A percentile compares a stretch with the other conserved stretches of the same genome.
These are phyloP conservation scores for Dicrostonyx torquatus DNA, from an alignment of 2,797 vertebrate genomes.

Conservation along the genomic window DNA sequence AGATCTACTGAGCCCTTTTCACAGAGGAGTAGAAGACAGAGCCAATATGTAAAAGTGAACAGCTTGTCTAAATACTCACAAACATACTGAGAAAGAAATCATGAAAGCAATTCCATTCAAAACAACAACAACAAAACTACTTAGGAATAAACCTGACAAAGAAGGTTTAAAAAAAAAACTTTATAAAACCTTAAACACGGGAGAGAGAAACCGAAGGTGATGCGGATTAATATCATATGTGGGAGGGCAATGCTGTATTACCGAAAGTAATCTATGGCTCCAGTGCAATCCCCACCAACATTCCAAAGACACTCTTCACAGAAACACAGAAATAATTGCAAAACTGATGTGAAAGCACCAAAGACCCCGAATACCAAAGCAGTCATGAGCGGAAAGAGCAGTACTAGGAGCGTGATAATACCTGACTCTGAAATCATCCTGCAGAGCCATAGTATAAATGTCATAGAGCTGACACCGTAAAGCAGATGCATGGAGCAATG, in stretches of 20 bases:
- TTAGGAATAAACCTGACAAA: background rate
- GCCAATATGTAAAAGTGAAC: background rate
- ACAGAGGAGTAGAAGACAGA: background rate
- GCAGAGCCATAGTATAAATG: background rate
- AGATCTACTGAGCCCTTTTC: background rate
- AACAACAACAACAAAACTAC: background rate
- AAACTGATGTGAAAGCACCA: background rate
- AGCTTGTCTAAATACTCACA: background rate
- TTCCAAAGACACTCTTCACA: background rate
- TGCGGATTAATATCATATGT: background rate
- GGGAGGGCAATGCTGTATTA: background rate
- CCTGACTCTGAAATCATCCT: background rate
- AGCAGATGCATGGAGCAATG: background rate
- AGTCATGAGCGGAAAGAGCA: background rate
- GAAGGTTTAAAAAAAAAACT: background rate
- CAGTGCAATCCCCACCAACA: no score
- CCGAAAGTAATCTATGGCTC: background rate
- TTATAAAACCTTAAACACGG: background rate
- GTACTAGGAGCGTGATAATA: no score
- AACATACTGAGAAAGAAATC: background rate
- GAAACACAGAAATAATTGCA: background rate
- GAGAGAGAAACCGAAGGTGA: background rate
- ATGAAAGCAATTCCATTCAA: background rate
- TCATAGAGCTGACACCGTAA: background rate
- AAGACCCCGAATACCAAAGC: background rate